Conservation (phyloP, 2,888 invertebrate species). For the Caenorhabditis becei region DNA sequence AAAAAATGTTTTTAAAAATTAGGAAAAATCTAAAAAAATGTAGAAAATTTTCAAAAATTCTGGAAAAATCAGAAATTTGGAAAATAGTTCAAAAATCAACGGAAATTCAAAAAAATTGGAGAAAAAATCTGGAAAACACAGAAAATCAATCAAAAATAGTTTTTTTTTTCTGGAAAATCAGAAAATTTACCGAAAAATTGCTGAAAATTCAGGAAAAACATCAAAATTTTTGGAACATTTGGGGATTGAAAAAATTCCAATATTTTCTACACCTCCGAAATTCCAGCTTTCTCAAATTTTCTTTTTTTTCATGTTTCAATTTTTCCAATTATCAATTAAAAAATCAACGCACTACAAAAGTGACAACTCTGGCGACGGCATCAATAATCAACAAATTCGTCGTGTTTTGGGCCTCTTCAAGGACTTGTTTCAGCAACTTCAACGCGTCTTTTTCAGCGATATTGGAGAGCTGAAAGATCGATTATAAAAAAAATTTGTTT, state of each 20-base stretch:
- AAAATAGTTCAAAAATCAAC: background rate
- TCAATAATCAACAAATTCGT: conserved; percentile 51
- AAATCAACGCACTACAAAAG: conserved; percentile 43
- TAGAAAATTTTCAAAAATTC: no score
- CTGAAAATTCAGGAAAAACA: no score
- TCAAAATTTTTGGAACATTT: background rate
- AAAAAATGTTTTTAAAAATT: no score
- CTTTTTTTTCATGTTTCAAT: conserved; percentile 1
- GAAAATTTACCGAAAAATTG: no score
- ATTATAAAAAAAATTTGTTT: background rate
- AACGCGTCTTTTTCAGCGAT: conserved; percentile 38
- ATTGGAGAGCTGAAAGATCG: conserved; percentile 29
- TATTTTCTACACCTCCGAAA: background rate
- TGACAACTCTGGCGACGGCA: conserved; percentile 36
- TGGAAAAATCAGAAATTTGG: no score
- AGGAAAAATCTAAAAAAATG: no score
- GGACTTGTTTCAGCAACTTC: conserved; percentile 37
- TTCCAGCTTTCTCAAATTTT: background rate
- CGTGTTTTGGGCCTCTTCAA: conserved; percentile 46
- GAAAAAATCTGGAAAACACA: no score
- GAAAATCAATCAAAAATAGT: no score
- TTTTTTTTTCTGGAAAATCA: no score
- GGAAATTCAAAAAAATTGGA: background rate
- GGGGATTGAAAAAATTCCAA: conserved; percentile 4
- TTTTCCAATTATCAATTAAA: background rate